phyloP scores from a whole-genome alignment of 1,140 invertebrate species.

The Physella acuta region DNA sequence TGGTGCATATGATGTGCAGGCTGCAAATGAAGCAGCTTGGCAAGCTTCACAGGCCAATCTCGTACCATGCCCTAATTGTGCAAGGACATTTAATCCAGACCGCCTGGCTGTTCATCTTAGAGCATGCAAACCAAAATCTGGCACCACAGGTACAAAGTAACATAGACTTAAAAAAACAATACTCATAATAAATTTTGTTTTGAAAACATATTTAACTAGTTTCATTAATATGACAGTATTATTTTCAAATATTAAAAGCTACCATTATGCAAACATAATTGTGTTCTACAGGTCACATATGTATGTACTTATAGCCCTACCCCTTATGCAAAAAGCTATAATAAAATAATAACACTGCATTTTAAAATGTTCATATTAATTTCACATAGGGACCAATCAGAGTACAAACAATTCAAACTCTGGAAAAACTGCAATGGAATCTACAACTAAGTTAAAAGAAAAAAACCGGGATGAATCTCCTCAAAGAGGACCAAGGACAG shows the following conservation, averaged over 20 bases:
- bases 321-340: no score
- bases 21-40: conserved; percentile 57
- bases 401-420: background rate
- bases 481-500: conserved; percentile 29
- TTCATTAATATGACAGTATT: no score
- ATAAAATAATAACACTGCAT: no score
- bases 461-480: conserved; percentile 16
- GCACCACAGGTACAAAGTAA: conserved; percentile 19
- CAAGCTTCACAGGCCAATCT: conserved; percentile 63
- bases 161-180: no score
- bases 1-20: conserved; percentile 49
- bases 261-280: no score
- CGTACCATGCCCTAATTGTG: conserved; percentile 70
- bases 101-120: conserved; percentile 70
- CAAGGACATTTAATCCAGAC: conserved; percentile 73
- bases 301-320: no score
- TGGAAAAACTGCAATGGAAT: conserved; percentile 29
- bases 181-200: no score
- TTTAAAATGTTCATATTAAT: background rate
- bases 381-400: background rate
- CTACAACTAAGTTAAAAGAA: background rate
- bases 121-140: conserved; percentile 62
- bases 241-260: no score
- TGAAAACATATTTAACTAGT: no score
- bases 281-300: no score